Evolutionary conservation across 1,140 invertebrate species (phyloP).

Genomic region (Drosophila gunungcola): DNA sequence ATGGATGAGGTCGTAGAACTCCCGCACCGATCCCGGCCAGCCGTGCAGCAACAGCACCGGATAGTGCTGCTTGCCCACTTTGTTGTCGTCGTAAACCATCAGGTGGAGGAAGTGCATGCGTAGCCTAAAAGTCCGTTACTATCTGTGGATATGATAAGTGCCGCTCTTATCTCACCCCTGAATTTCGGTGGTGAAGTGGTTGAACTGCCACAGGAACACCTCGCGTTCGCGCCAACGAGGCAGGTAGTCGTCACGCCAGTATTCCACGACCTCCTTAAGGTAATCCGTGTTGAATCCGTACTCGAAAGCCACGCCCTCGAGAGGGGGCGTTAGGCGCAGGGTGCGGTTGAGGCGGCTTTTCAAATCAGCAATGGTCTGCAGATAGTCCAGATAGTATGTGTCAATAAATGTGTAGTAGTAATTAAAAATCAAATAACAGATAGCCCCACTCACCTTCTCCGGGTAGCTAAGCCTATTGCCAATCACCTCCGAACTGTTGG

Average conservation of each 20-base stretch:
- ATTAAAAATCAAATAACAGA: background rate
- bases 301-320: constrained; percentile 88
- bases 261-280: constrained; percentile 88
- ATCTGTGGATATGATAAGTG: constrained; percentile 57
- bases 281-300: constrained; percentile 92
- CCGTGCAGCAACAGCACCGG: constrained; percentile 93
- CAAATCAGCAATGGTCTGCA: constrained; percentile 68
- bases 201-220: constrained; percentile 89
- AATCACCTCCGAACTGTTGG: constrained; percentile 66
- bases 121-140: constrained; percentile 85
- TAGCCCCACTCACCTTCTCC: constrained; percentile 43
- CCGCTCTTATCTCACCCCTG: constrained; percentile 85
- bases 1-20: constrained; percentile 93
- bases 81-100: constrained; percentile 86
- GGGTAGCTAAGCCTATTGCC: constrained; percentile 63
- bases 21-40: constrained; percentile 95
- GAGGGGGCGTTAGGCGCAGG: constrained; percentile 84
- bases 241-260: constrained; percentile 91
- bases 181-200: constrained; percentile 91
- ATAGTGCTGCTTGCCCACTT: constrained; percentile 75
- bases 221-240: constrained; percentile 89
- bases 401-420: background rate
- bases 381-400: too few species aligned
- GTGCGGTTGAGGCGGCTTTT: constrained; percentile 55
- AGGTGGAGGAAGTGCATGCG: constrained; percentile 91